Evolutionary conservation across 2,888 invertebrate species (phyloP), one percentile per base, ranked within the genome.

Genomic region (Folsomia candida): DNA sequence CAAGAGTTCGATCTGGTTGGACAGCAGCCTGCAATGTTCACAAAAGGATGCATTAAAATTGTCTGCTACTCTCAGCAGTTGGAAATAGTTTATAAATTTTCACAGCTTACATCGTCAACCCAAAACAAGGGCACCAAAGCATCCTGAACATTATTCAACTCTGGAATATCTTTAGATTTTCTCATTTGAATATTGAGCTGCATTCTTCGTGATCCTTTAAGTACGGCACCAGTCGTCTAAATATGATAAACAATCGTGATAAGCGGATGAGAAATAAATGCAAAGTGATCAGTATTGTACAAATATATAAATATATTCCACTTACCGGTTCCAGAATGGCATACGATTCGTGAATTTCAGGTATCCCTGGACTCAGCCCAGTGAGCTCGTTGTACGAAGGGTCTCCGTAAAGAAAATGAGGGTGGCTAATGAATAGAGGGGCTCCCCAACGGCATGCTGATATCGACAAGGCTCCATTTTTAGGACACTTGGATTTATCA

Each of bases 241-340:
- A 51, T n/a, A 57, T 20, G 6, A 22, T 6, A 57, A 57, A 18
- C 20, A 20, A 20, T 57, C 20, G 24, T 66, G n/a, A 60, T 26
- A 60, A 24, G 25, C 26, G 22, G 3, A 9, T 37, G n/a, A n/a
- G 20, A 61, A 27, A 76, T 70, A 20, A 67, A 29, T 14, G 51
- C 54, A 20, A 74, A 68, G 20, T 51, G 68, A 2, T 54, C 51
- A 37, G 72, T 59, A 22, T 64, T 22, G 11, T 62, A 29, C 1
- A 71, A 68, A 11, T 68, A 9, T 37, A 60, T n/a, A 22, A 25
- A 22, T n/a, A 9, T 57, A 25, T 47, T 51, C 20, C 47, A 66
- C 66, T 74, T 73, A 76, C 76, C 68, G 76, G 76, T 66, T 76
- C 74, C 47, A 76, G 11, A 47, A 68, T 24, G 37, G 73, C 47